These are phyloP conservation scores for Yponomeuta sedellus DNA, from an alignment of 2,888 invertebrate genomes.

Conservation along the genomic window DNA sequence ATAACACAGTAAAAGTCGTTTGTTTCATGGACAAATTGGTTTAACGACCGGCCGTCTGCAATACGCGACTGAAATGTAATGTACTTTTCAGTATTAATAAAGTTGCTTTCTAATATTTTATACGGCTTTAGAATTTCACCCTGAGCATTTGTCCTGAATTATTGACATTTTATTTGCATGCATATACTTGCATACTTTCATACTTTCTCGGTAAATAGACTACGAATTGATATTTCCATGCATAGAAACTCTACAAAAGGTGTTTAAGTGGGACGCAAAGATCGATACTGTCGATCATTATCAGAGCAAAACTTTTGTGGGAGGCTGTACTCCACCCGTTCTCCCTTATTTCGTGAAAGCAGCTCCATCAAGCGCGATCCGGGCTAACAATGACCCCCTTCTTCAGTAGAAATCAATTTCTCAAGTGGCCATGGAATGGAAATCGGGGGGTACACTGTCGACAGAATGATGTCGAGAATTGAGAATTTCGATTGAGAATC, in stretches of 20 bases:
- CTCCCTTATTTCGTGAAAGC: slow-evolving; percentile 2
- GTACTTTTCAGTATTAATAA: not conserved
- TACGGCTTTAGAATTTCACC: too few relatives aligned
- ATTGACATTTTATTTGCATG: too few relatives aligned
- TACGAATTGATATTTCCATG: too few relatives aligned
- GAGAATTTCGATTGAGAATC: not conserved
- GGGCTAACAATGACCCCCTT: slow-evolving; percentile 1
- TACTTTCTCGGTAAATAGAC: too few relatives aligned
- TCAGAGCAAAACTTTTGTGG: not conserved
- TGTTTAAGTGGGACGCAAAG: not conserved
- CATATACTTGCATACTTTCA: too few relatives aligned
- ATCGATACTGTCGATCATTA: not conserved
- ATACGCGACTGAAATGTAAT: not conserved
- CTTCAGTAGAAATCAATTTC: slow-evolving; percentile 8
- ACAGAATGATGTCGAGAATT: too few relatives aligned
- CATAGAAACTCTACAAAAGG: too few relatives aligned
- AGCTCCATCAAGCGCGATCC: not conserved
- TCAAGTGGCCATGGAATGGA: slow-evolving; percentile 8
- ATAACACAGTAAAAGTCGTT: not conserved
- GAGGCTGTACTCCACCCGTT: not conserved
- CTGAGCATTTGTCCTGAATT: too few relatives aligned
- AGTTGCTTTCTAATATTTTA: not conserved
- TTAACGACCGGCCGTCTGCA: not conserved
- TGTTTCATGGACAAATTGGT: not conserved
- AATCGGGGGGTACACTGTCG: not conserved